A percentile compares a stretch with the other conserved stretches of the same genome.
Conservation (phyloP, 1,140 invertebrate genomes). For the Meloidogyne exigua region DNA sequence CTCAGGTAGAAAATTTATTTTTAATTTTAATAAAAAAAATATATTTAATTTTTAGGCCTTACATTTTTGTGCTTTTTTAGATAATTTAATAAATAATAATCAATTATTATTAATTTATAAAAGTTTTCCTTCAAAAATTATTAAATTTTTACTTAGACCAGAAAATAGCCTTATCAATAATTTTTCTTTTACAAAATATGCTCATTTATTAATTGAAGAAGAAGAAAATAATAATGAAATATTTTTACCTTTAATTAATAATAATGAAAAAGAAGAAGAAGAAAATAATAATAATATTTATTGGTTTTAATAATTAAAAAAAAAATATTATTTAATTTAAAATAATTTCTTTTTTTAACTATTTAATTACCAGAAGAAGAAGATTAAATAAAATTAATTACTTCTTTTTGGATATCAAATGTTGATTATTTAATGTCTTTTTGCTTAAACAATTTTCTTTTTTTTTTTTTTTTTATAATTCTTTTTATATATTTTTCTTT, state of each 20-base stretch:
- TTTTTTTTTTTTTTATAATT: too few relatives aligned
- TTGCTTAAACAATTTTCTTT: too few relatives aligned
- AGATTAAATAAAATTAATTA: too few relatives aligned
- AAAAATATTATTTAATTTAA: neutral
- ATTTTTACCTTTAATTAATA: neutral
- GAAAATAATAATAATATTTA: neutral
- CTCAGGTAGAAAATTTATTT: conserved; percentile 21
- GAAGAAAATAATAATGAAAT: neutral
- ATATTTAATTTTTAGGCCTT: conserved; percentile 22
- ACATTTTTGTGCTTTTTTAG: conserved; percentile 28
- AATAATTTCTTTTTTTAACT: too few relatives aligned
- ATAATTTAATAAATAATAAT: conserved; percentile 9
- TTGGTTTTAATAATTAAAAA: neutral
- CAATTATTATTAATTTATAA: neutral
- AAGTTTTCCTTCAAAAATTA: neutral
- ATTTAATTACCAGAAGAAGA: too few relatives aligned
- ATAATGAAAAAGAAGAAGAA: neutral
- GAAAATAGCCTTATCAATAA: conserved; percentile 5
- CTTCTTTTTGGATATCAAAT: too few relatives aligned
- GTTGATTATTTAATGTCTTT: too few relatives aligned
- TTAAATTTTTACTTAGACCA: neutral
- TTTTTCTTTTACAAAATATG: neutral
- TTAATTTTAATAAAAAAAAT: conserved; percentile 10
- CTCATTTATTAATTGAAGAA: neutral
- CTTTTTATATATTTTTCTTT: too few relatives aligned